Conservation (phyloP, 1,140 invertebrate genomes). For the Pemphigus obesinymphae region DNA sequence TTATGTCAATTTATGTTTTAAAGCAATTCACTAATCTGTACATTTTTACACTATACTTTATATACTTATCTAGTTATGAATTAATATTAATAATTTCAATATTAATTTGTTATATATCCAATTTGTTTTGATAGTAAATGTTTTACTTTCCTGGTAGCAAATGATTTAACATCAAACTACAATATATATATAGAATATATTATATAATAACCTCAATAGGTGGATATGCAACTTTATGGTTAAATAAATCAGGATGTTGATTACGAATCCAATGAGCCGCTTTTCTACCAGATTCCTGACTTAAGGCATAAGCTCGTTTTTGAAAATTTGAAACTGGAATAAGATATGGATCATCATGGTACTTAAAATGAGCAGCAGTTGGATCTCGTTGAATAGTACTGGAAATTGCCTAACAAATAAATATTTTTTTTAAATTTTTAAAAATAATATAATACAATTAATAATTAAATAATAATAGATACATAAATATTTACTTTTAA, state of each 20-base stretch:
- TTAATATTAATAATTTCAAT: too few relatives aligned
- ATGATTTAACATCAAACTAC: too few relatives aligned
- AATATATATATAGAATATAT: background rate
- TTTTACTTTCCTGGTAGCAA: too few relatives aligned
- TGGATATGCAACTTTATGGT: slow-evolving; percentile 67
- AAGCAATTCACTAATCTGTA: too few relatives aligned
- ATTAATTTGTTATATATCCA: too few relatives aligned
- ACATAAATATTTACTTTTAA: slow-evolving; percentile 54
- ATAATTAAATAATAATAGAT: slow-evolving; percentile 28
- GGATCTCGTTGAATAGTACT: slow-evolving; percentile 67
- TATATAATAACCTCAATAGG: slow-evolving; percentile 55
- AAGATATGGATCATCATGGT: slow-evolving; percentile 83
- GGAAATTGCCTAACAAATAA: slow-evolving; percentile 61
- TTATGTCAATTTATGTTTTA: too few relatives aligned
- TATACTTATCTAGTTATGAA: too few relatives aligned
- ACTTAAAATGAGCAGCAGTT: slow-evolving; percentile 80
- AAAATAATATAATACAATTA: too few relatives aligned
- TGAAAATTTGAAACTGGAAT: slow-evolving; percentile 70
- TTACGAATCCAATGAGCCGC: slow-evolving; percentile 78
- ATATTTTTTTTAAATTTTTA: background rate
- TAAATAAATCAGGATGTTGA: slow-evolving; percentile 71
- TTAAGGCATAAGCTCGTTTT: slow-evolving; percentile 70
- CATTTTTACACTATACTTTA: too few relatives aligned
- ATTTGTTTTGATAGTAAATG: too few relatives aligned
- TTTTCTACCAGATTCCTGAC: slow-evolving; percentile 79